These are phyloP conservation scores for Drosophila nannoptera DNA, from an alignment of 1,140 invertebrate genomes.

Conservation along the genomic window DNA sequence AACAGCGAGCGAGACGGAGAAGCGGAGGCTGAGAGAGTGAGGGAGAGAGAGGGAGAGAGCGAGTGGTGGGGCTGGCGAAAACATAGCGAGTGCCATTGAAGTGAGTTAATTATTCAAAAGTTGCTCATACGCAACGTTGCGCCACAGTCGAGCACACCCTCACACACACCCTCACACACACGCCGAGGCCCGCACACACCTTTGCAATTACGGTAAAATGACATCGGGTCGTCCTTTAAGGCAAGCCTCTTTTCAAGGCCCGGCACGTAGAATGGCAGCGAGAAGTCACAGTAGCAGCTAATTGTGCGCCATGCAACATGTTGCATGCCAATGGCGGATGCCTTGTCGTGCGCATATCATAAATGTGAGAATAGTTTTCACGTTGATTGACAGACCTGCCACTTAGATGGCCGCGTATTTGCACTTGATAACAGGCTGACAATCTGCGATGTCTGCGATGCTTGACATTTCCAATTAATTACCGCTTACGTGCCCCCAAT, in stretches of 20 bases:
- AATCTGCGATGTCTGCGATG: slow-evolving; percentile 18
- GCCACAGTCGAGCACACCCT: background rate
- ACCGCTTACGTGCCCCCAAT: slow-evolving; percentile 25
- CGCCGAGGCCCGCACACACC: slow-evolving; percentile 4
- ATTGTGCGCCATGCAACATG: slow-evolving; percentile 33
- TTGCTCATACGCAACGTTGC: slow-evolving; percentile 49
- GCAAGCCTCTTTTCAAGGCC: slow-evolving; percentile 10
- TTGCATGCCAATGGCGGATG: slow-evolving; percentile 14
- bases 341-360: slow-evolving; percentile 9
- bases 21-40: background rate
- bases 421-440: slow-evolving; percentile 27
- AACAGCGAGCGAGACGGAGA: background rate
- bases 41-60: background rate
- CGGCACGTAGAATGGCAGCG: slow-evolving; percentile 2
- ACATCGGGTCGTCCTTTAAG: slow-evolving; percentile 16
- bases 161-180: slow-evolving; percentile 7
- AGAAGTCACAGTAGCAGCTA: slow-evolving; percentile 25
- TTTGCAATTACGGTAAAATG: slow-evolving; percentile 28
- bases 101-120: slow-evolving; percentile 58
- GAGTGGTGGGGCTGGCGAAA: background rate
- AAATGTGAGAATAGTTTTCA: slow-evolving; percentile 4
- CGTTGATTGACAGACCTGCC: slow-evolving; percentile 28
- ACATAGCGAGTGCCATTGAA: slow-evolving; percentile 31
- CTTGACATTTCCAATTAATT: slow-evolving; percentile 34
- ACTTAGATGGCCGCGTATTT: slow-evolving; percentile 25